phyloP scores from a whole-genome alignment of 2,113 vertebrate genomes.

The Thryonomys swinderianus region DNA sequence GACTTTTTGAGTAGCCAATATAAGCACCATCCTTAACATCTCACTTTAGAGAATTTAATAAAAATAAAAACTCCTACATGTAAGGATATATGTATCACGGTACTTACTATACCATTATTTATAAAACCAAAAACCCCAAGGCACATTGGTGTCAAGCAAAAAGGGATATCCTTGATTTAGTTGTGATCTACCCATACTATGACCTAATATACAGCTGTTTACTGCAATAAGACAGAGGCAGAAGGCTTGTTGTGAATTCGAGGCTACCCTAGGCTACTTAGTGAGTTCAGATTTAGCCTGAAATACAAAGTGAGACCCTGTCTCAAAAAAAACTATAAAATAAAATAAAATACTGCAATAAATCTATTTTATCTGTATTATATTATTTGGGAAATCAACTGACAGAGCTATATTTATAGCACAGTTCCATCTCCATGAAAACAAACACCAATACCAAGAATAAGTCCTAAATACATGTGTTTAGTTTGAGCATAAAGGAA shows the following conservation, averaged over 20 bases:
- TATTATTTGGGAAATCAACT: slow-evolving; percentile 21
- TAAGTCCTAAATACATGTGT: background rate
- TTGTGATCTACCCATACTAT: background rate
- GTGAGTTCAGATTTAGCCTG: no score
- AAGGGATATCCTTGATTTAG: background rate
- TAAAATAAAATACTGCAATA: slow-evolving; percentile 30
- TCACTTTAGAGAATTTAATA: slow-evolving; percentile 22
- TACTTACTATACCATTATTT: background rate
- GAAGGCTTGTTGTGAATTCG: no score
- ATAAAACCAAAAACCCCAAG: slow-evolving; percentile 29
- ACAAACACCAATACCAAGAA: background rate
- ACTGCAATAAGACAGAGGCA: background rate
- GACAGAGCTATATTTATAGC: background rate
- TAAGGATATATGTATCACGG: background rate
- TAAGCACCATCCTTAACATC: background rate
- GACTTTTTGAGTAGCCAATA: slow-evolving; percentile 45
- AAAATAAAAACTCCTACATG: background rate
- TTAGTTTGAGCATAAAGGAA: slow-evolving; percentile 22
- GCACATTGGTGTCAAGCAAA: background rate
- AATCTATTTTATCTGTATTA: background rate
- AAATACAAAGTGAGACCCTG: no score
- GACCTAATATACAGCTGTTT: background rate
- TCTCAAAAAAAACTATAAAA: no score
- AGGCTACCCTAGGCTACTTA: no score
- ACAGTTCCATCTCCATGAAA: slow-evolving; percentile 41